Percentiles rank a stretch among this genome's conserved stretches.
Evolutionary conservation across 2,797 vertebrate species (phyloP).

Genomic region (Hipposideros larvatus): DNA sequence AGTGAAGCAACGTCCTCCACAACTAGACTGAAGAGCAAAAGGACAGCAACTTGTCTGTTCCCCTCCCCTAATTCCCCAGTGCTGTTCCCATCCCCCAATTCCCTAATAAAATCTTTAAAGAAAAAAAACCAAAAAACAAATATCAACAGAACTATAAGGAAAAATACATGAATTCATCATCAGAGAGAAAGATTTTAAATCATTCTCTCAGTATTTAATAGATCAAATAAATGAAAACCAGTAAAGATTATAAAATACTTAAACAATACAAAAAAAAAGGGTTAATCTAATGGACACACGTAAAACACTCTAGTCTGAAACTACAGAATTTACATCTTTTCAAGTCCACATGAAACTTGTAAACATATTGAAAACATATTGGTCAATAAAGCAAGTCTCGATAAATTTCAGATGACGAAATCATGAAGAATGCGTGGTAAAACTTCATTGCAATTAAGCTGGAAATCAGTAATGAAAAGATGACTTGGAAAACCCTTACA

Average conservation of each 20-base stretch:
- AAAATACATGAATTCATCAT: slow-evolving; percentile 30
- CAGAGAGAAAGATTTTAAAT: slow-evolving; percentile 16
- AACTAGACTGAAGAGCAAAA: no score
- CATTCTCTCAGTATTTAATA: slow-evolving; percentile 8
- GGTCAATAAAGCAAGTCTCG: background rate
- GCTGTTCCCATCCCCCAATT: no score
- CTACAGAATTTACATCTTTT: background rate
- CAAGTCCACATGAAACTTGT: background rate
- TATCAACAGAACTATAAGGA: background rate
- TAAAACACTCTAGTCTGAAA: background rate
- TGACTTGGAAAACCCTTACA: background rate
- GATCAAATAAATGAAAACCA: background rate
- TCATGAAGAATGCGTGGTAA: background rate
- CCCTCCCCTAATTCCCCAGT: no score
- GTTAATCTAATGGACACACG: background rate
- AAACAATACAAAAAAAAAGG: background rate
- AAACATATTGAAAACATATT: background rate
- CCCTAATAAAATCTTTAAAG: no score
- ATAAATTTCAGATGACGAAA: slow-evolving; percentile 20
- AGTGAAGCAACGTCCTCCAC: no score
- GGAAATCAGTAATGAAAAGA: slow-evolving; percentile 7
- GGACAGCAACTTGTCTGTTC: no score
- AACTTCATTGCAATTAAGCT: background rate
- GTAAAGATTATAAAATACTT: background rate
- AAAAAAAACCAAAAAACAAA: slow-evolving; percentile 13